These are phyloP conservation scores for Tenthredo notha DNA, from an alignment of 2,888 invertebrate species.

Conservation along the genomic window DNA sequence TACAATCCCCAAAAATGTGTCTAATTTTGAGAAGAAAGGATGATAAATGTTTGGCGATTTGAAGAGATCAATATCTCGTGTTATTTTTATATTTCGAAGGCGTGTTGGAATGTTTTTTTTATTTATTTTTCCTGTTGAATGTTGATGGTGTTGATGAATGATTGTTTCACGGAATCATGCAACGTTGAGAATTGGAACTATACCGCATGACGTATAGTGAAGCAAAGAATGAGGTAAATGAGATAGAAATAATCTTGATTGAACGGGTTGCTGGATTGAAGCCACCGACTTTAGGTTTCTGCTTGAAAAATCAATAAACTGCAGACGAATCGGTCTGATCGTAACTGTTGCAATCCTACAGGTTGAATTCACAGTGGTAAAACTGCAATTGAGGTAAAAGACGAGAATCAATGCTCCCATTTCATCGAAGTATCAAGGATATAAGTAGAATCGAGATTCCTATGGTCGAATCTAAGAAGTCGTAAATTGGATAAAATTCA, in stretches of 20 bases:
- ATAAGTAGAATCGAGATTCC: background rate
- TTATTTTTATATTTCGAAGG: background rate
- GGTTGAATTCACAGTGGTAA: constrained; percentile 35
- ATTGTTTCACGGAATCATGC: background rate
- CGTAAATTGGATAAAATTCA: background rate
- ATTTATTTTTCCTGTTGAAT: background rate
- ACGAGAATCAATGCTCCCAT: constrained; percentile 6
- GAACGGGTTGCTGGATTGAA: constrained; percentile 6
- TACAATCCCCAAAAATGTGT: too few relatives aligned
- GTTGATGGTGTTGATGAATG: background rate
- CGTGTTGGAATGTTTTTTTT: background rate
- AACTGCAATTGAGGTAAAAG: constrained; percentile 21
- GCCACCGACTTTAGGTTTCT: constrained; percentile 31
- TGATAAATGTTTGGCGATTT: background rate
- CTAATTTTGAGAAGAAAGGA: background rate
- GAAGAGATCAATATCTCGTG: background rate
- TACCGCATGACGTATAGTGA: background rate
- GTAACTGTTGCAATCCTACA: constrained; percentile 28
- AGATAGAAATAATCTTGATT: background rate
- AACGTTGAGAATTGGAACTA: background rate
- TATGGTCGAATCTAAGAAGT: background rate
- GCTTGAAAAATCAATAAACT: constrained; percentile 46
- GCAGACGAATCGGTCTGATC: constrained; percentile 41
- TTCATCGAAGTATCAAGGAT: background rate
- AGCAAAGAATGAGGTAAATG: background rate